These are phyloP conservation scores for Teleogryllus occipitalis DNA, from an alignment of 1,140 invertebrate species.

Conservation along the genomic window DNA sequence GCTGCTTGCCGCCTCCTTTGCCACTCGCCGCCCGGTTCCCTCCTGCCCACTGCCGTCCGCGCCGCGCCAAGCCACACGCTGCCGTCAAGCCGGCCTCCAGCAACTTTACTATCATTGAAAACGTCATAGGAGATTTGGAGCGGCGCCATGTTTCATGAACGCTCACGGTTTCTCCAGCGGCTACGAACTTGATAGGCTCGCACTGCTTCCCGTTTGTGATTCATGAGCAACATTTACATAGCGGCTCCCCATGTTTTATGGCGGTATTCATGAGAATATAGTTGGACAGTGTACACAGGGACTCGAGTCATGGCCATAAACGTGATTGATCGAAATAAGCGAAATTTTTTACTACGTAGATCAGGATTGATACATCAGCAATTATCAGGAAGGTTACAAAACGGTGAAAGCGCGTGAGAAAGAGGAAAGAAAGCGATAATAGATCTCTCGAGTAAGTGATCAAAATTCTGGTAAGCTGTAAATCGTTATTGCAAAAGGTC, in stretches of 20 bases:
- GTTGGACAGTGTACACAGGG: background rate
- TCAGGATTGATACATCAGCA: too few species aligned
- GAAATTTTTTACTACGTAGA: background rate
- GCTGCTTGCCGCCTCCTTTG: too few species aligned
- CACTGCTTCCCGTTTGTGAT: background rate
- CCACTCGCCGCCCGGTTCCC: too few species aligned
- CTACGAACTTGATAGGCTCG: background rate
- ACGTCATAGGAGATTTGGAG: background rate
- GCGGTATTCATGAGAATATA: background rate
- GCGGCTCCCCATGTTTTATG: background rate
- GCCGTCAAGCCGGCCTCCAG: background rate
- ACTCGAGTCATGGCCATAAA: background rate
- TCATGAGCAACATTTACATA: background rate
- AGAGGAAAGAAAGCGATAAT: too few species aligned
- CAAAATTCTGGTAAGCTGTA: too few species aligned
- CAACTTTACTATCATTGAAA: constrained; percentile 5
- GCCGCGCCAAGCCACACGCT: too few species aligned
- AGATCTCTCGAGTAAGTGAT: too few species aligned
- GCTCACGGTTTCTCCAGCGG: too few species aligned
- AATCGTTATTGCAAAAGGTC: too few species aligned
- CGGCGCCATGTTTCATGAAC: background rate
- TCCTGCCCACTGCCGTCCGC: too few species aligned
- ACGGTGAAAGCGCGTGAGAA: too few species aligned
- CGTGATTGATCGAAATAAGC: background rate
- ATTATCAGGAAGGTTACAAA: too few species aligned